These are phyloP conservation scores for Lophius americanus DNA, from an alignment of 2,797 vertebrate genomes.

Conservation along the genomic window DNA sequence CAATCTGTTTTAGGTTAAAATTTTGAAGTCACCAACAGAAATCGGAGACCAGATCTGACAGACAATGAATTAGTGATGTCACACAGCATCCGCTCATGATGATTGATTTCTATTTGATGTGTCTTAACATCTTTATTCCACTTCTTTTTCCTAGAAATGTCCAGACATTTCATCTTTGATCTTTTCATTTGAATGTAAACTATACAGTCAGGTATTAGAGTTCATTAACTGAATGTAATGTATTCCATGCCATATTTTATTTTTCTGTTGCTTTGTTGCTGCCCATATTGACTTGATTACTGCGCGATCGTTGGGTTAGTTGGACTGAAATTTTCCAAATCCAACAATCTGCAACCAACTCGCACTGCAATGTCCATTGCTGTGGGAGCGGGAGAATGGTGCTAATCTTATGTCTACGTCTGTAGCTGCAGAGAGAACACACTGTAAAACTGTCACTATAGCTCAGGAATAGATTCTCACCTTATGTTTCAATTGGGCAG, in stretches of 20 bases:
- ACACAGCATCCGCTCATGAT: background rate
- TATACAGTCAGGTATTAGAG: background rate
- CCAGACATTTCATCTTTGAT: background rate
- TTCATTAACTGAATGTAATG: slow-evolving; percentile 5
- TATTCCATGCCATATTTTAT: background rate
- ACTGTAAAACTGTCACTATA: background rate
- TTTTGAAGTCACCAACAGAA: background rate
- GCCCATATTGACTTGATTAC: background rate
- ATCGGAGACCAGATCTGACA: background rate
- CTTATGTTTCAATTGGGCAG: too few relatives aligned
- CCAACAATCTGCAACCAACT: too few relatives aligned
- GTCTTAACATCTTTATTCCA: background rate
- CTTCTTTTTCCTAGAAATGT: background rate
- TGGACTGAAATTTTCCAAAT: background rate
- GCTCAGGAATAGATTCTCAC: too few relatives aligned
- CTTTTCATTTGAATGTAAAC: background rate
- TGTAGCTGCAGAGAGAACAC: slow-evolving; percentile 8
- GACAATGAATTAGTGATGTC: background rate
- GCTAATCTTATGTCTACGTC: background rate
- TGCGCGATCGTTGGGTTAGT: background rate
- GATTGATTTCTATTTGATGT: background rate
- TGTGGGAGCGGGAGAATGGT: background rate
- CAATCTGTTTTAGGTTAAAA: background rate
- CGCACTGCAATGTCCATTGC: background rate
- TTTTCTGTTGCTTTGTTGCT: slow-evolving; percentile 2